Conservation (phyloP, 1,140 invertebrate species). For the Drosophila kurseongensis region DNA sequence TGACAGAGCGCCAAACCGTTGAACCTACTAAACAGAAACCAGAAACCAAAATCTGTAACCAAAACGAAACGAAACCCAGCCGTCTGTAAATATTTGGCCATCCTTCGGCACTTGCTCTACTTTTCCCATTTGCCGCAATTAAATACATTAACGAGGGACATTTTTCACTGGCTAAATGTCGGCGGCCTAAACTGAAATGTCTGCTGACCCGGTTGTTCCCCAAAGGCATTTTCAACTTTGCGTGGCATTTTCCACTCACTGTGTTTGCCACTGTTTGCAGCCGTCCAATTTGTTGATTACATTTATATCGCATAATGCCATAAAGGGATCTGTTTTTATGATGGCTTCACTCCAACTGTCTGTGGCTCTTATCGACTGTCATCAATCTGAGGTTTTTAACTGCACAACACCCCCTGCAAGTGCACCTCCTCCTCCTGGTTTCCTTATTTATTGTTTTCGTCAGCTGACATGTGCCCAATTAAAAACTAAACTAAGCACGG, state of each 20-base stretch:
- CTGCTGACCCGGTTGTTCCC: conserved; percentile 79
- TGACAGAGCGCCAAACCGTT: conserved; percentile 21
- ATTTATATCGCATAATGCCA: conserved; percentile 52
- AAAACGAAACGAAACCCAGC: conserved; percentile 45
- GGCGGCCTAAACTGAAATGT: conserved; percentile 56
- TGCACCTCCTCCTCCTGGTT: conserved; percentile 5
- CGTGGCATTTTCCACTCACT: conserved; percentile 10
- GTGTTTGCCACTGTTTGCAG: conserved; percentile 10
- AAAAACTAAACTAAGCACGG: conserved; percentile 39
- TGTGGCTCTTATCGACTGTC: conserved; percentile 33
- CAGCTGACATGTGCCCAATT: conserved; percentile 52
- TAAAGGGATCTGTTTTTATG: conserved; percentile 45
- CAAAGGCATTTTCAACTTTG: conserved; percentile 31
- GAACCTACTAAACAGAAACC: conserved; percentile 25
- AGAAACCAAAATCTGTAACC: conserved; percentile 32
- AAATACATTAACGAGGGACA: conserved; percentile 55
- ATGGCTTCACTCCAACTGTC: conserved; percentile 48
- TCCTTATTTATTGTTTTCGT: conserved; percentile 22
- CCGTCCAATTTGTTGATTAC: conserved; percentile 47
- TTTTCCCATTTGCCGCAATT: conserved; percentile 46
- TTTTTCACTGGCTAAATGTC: conserved; percentile 51
- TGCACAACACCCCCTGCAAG: conserved; percentile 8
- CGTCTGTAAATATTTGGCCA: conserved; percentile 62
- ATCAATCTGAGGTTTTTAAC: conserved; percentile 35
- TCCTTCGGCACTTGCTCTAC: conserved; percentile 48